phyloP scores from a whole-genome alignment of 2,113 vertebrate genomes.

The Trachemys scripta region DNA sequence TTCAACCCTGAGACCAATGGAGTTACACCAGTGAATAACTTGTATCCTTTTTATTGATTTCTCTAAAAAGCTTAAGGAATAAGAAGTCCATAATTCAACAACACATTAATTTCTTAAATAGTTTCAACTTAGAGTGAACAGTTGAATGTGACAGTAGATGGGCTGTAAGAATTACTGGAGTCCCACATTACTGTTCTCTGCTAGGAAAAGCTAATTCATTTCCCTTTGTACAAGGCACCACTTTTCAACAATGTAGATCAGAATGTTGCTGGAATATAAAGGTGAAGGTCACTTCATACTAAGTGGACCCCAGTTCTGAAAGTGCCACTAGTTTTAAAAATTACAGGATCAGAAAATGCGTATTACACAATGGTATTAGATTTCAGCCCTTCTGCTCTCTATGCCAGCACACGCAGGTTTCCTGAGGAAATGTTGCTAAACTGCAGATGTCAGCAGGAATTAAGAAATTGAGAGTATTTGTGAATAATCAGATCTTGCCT shows the following conservation, averaged over 20 bases:
- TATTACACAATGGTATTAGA: background rate
- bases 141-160: background rate
- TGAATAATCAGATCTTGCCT: background rate
- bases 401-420: background rate
- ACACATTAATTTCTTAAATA: background rate
- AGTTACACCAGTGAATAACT: background rate
- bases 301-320: background rate
- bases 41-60: background rate
- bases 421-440: background rate
- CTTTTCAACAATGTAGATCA: background rate
- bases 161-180: background rate
- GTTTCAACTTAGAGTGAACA: background rate
- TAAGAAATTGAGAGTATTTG: background rate
- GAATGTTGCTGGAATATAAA: background rate
- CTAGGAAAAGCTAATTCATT: background rate
- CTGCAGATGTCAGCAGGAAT: background rate
- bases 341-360: background rate
- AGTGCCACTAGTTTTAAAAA: background rate
- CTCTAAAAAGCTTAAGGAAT: background rate
- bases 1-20: background rate
- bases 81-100: background rate
- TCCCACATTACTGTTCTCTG: background rate
- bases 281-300: rapidly evolving
- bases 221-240: background rate
- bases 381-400: background rate